Evolutionary conservation across 2,797 vertebrate species (phyloP).

Genomic region (Hipposideros larvatus): DNA sequence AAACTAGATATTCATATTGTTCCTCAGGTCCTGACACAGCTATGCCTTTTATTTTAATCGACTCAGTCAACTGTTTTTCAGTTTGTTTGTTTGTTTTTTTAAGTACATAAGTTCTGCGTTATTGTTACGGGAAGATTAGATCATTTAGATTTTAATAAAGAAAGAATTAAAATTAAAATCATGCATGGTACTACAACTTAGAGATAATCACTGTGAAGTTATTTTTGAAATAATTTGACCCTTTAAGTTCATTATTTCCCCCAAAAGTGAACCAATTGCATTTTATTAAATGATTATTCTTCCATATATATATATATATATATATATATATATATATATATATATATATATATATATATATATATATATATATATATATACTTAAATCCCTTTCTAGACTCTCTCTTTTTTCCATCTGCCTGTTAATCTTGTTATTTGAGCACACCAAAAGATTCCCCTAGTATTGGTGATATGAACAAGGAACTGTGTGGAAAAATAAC

Average conservation of each 20-base stretch:
- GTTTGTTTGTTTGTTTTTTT: not conserved
- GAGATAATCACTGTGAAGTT: not conserved
- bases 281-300: not conserved
- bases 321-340: too few relatives aligned
- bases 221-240: conserved; percentile 2
- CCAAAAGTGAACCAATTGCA: not conserved
- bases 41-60: not conserved
- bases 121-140: not conserved
- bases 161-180: conserved; percentile 26
- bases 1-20: not conserved
- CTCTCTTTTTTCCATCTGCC: not conserved
- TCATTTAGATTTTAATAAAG: not conserved
- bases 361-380: not conserved
- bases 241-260: not conserved
- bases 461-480: not conserved
- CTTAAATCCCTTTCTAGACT: not conserved
- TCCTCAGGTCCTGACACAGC: not conserved
- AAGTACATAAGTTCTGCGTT: not conserved
- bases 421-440: not conserved
- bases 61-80: not conserved
- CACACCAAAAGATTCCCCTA: not conserved
- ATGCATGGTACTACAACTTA: not conserved
- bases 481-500: not conserved
- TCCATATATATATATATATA: not conserved
- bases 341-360: too few relatives aligned